These are phyloP conservation scores for Artibeus jamaicensis DNA, from an alignment of 2,797 vertebrate species.

Conservation along the genomic window DNA sequence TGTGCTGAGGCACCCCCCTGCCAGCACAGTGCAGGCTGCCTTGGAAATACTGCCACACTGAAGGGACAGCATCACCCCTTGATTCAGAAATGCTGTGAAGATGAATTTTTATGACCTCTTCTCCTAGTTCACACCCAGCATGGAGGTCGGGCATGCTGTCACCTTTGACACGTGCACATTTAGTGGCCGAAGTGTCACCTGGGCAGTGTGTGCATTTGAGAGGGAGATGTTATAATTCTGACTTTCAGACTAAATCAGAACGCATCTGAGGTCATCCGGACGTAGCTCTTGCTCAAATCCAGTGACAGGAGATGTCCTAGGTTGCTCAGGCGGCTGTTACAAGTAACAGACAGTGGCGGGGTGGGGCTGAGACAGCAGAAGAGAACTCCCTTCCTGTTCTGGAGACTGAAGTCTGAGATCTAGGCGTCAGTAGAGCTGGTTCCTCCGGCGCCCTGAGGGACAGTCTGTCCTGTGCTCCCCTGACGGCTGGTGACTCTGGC, in stretches of 20 bases:
- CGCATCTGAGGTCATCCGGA: neutral
- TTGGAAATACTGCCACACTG: neutral
- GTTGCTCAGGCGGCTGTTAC: neutral
- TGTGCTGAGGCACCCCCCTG: neutral
- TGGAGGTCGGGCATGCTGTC: rapidly evolving
- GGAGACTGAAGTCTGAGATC: neutral
- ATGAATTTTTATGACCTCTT: neutral
- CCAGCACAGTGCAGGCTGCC: neutral
- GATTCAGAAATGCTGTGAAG: neutral
- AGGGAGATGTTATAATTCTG: too few species aligned
- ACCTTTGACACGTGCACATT: rapidly evolving
- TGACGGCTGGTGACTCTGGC: neutral
- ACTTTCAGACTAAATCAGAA: neutral
- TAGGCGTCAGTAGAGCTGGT: neutral
- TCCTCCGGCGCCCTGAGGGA: neutral
- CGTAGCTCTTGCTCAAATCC: neutral
- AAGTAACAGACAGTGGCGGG: too few species aligned
- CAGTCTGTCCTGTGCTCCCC: too few species aligned
- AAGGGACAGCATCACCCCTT: neutral
- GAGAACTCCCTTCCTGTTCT: neutral
- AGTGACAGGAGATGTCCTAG: neutral
- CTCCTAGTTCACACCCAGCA: rapidly evolving
- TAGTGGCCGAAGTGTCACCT: neutral
- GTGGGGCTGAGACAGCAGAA: neutral
- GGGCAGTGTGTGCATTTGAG: neutral